These are phyloP conservation scores for Dreissena rostriformis DNA, from an alignment of 1,140 invertebrate genomes.

Conservation along the genomic window DNA sequence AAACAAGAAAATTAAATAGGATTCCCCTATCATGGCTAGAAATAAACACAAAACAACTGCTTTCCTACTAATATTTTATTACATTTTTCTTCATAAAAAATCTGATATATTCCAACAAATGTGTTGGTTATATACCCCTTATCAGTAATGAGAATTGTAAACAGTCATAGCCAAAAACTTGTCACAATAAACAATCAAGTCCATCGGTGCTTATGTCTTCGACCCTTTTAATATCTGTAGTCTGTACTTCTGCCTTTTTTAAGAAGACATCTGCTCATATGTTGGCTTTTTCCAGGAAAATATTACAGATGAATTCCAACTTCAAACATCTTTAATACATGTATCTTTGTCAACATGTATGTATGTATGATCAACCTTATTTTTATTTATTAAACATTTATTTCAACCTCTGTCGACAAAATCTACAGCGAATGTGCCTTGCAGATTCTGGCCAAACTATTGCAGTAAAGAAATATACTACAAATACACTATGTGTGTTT, in stretches of 20 bases:
- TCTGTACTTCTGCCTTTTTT: background rate
- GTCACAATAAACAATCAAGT: constrained; percentile 20
- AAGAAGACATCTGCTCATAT: background rate
- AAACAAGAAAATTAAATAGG: too few species aligned
- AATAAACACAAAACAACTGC: constrained; percentile 1
- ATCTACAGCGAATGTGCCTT: too few species aligned
- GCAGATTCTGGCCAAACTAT: too few species aligned
- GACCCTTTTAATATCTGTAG: background rate
- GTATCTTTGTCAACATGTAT: too few species aligned
- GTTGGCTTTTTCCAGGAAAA: too few species aligned
- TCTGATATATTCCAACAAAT: constrained; percentile 54
- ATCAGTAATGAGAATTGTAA: constrained; percentile 45
- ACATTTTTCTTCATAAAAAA: constrained; percentile 59
- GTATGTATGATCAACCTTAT: too few species aligned
- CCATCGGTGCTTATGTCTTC: constrained; percentile 33
- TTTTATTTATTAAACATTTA: too few species aligned
- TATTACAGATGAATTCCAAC: too few species aligned
- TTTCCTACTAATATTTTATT: constrained; percentile 59
- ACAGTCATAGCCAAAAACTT: constrained; percentile 35
- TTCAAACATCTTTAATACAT: too few species aligned
- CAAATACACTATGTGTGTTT: too few species aligned
- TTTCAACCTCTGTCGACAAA: too few species aligned
- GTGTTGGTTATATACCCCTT: constrained; percentile 38
- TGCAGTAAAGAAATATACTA: too few species aligned
- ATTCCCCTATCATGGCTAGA: background rate